Base-by-base conservation (phyloP, 2,888 invertebrate species). In the Acanthococcus lagerstroemiae region DNA sequence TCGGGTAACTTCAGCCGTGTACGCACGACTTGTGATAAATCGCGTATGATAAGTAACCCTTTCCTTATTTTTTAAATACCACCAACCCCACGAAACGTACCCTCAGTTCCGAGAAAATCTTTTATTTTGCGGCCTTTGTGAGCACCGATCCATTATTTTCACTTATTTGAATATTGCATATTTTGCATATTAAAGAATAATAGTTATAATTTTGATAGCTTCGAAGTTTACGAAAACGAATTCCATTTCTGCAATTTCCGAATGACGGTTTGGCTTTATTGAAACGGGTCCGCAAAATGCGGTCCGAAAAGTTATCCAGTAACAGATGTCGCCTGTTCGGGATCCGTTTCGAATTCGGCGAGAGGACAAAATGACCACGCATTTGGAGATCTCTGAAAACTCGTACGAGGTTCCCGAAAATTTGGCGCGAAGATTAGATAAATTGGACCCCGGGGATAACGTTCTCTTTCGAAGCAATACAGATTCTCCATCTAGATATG, bases 91-190 rank as follows among this genome's bases (percentile, higher is more conserved):
- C 37, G 37, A 37, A 37, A 37, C 37, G 37, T 37, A 37, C 58
- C 58, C 46, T 46, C 46, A 45, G 58, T 58, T 58, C 15, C 12
- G 5, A 30, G 58, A 58, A 58, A 58, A 58, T 58, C 58, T 58
- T 58, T 58, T 58, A 58, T 58, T 56, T 58, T 58, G 58, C 46
- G 24, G 44, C 58, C 58, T 44, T 58, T 58, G 58, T 58, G 45
- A 58, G 45, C 22, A 21, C 45, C 44, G 45, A 56, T 58, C 37
- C 45, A 58, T 58, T 58, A 58, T 58, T 58, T 58, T 58, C 45
- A 58, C 58, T 58, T 58, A 58, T 58, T 58, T 58, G 58, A 58
- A 58, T 58, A 58, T 58, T 45, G 58, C 46, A 58, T 58, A 58
- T 58, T 58, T 58, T 58, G 58, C 58, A 58, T 58, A 58, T 58